Percentiles rank a stretch among this genome's conserved stretches.
These are phyloP conservation scores for Clarias laeviceps DNA, from an alignment of 2,797 vertebrate species.

Conservation along the genomic window DNA sequence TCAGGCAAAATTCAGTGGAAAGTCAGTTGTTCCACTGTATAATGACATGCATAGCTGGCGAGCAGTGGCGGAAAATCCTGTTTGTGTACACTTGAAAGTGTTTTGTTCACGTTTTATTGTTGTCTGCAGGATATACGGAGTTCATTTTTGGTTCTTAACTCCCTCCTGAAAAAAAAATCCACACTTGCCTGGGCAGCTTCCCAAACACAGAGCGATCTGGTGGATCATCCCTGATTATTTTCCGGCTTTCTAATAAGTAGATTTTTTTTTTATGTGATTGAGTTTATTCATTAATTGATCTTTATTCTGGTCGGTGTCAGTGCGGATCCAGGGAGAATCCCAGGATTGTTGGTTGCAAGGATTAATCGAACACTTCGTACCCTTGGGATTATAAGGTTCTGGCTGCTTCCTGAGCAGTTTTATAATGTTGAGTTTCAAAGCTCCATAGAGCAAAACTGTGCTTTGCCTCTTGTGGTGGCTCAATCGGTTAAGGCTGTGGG, in stretches of 20 bases:
- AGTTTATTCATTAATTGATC: neutral
- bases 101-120: neutral
- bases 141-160: neutral
- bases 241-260: neutral
- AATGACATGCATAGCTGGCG: neutral
- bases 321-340: neutral
- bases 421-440: too few relatives aligned
- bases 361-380: neutral
- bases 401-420: too few relatives aligned
- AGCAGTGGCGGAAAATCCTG: neutral
- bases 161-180: neutral
- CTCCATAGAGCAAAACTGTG: too few relatives aligned
- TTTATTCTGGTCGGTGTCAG: neutral
- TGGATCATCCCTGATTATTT: neutral
- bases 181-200: neutral
- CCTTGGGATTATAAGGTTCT: too few relatives aligned
- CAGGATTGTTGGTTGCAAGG: too few relatives aligned
- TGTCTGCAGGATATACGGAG: neutral
- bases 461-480: too few relatives aligned
- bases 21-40: conserved; percentile 21
- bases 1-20: conserved; percentile 32
- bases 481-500: too few relatives aligned
- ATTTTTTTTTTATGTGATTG: neutral
- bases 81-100: neutral
- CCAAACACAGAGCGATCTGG: neutral